These are phyloP conservation scores for Leucoraja ocellata DNA, from an alignment of 2,797 vertebrate species.

Conservation along the genomic window DNA sequence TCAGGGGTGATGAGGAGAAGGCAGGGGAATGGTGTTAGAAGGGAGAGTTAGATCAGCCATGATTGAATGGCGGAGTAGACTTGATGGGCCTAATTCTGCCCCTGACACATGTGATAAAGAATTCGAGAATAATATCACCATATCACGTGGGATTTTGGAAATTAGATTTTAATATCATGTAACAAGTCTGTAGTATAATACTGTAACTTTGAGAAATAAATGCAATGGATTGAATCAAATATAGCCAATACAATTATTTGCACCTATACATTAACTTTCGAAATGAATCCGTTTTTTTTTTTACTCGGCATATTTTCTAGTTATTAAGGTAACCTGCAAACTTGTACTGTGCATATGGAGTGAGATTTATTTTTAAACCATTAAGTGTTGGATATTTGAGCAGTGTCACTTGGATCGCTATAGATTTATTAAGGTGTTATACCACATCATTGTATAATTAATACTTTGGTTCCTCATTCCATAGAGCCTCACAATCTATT, in stretches of 20 bases:
- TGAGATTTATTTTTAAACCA: conserved; percentile 3
- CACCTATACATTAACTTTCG: background rate
- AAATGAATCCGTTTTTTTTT: background rate
- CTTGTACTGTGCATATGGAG: background rate
- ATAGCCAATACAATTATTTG: background rate
- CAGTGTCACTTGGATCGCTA: background rate
- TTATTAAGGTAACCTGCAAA: background rate
- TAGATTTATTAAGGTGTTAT: background rate
- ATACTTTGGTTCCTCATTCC: conserved; percentile 41
- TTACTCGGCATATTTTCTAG: background rate
- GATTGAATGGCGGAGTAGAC: no score
- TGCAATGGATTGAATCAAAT: background rate
- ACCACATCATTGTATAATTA: background rate
- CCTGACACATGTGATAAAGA: background rate
- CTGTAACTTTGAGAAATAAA: background rate
- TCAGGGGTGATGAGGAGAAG: no score
- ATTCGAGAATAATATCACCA: background rate
- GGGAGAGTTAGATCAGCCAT: no score
- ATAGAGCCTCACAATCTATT: conserved; percentile 55
- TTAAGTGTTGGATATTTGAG: background rate
- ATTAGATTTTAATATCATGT: background rate
- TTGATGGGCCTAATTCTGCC: no score
- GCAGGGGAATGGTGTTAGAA: no score
- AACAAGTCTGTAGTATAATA: background rate
- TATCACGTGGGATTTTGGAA: background rate